phyloP scores from a whole-genome alignment of 2,888 invertebrate species.

The Drepana falcataria region DNA sequence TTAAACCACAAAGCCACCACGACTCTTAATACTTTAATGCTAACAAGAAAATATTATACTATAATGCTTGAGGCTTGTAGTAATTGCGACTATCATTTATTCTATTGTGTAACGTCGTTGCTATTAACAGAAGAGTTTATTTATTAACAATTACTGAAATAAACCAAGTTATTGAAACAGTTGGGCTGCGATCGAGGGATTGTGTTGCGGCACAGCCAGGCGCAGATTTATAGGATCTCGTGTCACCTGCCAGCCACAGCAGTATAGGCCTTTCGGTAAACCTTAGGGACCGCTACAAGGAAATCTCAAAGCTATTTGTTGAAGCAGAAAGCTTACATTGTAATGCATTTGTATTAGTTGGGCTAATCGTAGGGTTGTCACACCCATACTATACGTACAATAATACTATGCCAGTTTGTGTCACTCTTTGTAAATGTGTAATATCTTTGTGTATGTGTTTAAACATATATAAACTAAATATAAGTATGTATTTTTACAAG shows the following conservation, averaged over 20 bases:
- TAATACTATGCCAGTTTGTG: too few relatives aligned
- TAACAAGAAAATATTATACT: too few relatives aligned
- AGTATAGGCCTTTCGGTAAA: conserved; percentile 46
- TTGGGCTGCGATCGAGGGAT: conserved; percentile 51
- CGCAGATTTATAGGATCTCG: conserved; percentile 61
- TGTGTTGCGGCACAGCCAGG: conserved; percentile 49
- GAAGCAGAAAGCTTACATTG: conserved; percentile 26
- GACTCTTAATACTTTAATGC: too few relatives aligned
- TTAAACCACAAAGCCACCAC: too few relatives aligned
- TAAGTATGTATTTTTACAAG: too few relatives aligned
- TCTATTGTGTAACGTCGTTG: conserved; percentile 14
- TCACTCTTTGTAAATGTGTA: too few relatives aligned
- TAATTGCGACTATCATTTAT: conserved; percentile 12
- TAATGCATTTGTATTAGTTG: conserved; percentile 6
- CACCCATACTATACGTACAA: neutral
- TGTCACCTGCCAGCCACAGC: conserved; percentile 69
- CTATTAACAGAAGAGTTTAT: conserved; percentile 21
- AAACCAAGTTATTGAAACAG: conserved; percentile 51
- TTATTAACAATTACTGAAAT: conserved; percentile 36
- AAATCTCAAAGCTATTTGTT: conserved; percentile 28
- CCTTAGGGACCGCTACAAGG: conserved; percentile 23
- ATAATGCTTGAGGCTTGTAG: neutral
- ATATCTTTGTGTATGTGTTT: too few relatives aligned
- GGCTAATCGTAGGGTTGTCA: conserved; percentile 1
- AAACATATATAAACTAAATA: too few relatives aligned